phyloP scores from a whole-genome alignment of 2,113 vertebrate species.

The Seriola dumerili region DNA sequence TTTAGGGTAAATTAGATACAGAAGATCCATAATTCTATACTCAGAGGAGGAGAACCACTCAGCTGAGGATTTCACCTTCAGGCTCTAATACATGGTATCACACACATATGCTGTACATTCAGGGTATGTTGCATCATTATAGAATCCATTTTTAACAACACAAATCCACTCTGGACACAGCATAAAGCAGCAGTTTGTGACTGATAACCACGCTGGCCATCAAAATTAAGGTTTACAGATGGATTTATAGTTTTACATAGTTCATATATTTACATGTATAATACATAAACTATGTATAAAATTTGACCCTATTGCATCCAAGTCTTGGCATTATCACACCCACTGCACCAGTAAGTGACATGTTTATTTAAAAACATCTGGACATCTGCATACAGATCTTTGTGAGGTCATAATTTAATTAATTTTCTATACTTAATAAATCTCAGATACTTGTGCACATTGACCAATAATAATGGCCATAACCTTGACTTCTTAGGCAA shows the following conservation, averaged over 20 bases:
- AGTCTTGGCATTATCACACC: neutral
- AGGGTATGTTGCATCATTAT: neutral
- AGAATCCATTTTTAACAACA: neutral
- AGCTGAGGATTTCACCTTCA: constrained; percentile 30
- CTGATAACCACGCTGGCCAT: neutral
- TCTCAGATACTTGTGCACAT: neutral
- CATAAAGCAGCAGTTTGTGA: neutral
- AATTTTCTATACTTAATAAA: neutral
- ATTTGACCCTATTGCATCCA: no score
- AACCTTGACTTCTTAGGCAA: neutral
- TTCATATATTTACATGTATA: neutral
- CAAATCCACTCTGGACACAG: neutral
- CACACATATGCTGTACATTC: no score
- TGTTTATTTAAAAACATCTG: no score
- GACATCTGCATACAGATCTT: no score
- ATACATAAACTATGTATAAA: neutral
- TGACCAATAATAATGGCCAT: neutral
- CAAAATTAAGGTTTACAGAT: neutral
- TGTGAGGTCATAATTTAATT: no score
- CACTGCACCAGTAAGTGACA: neutral
- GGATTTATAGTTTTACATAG: neutral
- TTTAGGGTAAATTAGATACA: constrained; percentile 42
- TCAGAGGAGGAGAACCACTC: constrained; percentile 8
- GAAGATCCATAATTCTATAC: constrained; percentile 18
- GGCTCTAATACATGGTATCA: neutral